Base-by-base conservation (phyloP, 1,140 invertebrate species). In the Penaeus vannamei region DNA sequence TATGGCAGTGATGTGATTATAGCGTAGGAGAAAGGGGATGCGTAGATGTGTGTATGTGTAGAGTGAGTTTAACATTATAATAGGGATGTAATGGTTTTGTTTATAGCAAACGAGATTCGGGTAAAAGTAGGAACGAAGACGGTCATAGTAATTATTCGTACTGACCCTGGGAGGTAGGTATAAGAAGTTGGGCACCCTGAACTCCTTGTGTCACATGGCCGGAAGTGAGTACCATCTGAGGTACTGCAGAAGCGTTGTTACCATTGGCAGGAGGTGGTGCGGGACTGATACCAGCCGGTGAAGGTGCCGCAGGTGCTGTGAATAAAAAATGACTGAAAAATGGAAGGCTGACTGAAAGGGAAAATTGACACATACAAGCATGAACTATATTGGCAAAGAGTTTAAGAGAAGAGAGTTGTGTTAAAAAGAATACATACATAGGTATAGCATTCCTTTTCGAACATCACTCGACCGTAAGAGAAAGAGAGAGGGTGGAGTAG, bases 131-230 rank as follows among this genome's bases (percentile, higher is more conserved):
- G 69, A 62, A 66, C 7, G 53, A 42, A 69, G 64, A 64, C 10
- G 19, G 23, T 14, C 46, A 53, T 10, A 53, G 32, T 32, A 20
- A 83, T 7, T 42, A 46, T 36, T n/a, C 14, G 5, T 69, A 82
- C 92, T 93, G 94, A 98, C 97, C 97, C 95, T 98, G 97, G 64
- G 97, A 97, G 29, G 97, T 98, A 76, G 97, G 97, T 93, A 98
- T 98, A 88, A 98, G 95, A 85, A 98, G 95, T 93, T 98, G 97
- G 89, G 97, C 97, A 19, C 97, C 97, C 93, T 98, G 97, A 91
- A 98, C 97, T 86, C 97, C 97, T 93, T 98, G 97, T 81, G 97
- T 96, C 92, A 98, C 95, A 93, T 98, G 97, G 89, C 97, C 97
- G 87, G 97, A 97, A 77, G 97, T 97, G 91, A 98, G 94, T 92